Base-by-base conservation (phyloP, 2,113 vertebrate genomes). In the Atrichornis clamosus region DNA sequence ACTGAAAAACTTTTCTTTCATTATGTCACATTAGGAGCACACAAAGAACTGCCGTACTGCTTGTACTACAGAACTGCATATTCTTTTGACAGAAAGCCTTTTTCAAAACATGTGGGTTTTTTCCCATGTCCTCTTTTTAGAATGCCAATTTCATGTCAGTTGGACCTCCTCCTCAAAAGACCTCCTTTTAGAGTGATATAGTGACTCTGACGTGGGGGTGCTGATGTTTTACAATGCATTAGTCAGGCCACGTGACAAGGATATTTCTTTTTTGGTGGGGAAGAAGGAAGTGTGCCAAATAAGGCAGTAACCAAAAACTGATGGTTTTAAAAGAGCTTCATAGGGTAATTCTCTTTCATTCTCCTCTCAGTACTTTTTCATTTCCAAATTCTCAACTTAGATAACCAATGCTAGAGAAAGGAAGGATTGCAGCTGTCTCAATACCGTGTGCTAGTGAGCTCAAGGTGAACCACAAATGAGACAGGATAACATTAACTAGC, bases 101-200 rank as follows among this genome's bases (percentile, higher is more conserved):
- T 84, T 56, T 14, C 11, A 52, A 65, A 74, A 69, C 59, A 35
- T 0, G 0, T 1, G 4, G 2, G 2, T 17, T 30, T 47, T 42
- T 9, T 7, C 1, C 12, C 20, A 5, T 10, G 1, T 55, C 24
- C 42, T 21, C 9, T 58, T 68, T 75, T 42, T 14, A 49, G 27
- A 91, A 67, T 10, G 22, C 22, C 17, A 55, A 65, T 70, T 91
- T 76, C 15, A 47, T 1, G 2, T 37, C 58, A 53, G 10, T 53
- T 74, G 83, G 59, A 52, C 20, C 30, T 84, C 65, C 37, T 77
- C 35, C 52, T 87, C 47, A 19, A 18, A 67, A 53, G 22, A 35
- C 5, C 30, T 70, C 63, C n/a, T 49, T 89, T 70, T 22, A 37
- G 3, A 55, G 39, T 41, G 39, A 41, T 41, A 41, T 2, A 11